Evolutionary conservation across 2,113 vertebrate genomes (phyloP).

Genomic region (Mustela lutreola): DNA sequence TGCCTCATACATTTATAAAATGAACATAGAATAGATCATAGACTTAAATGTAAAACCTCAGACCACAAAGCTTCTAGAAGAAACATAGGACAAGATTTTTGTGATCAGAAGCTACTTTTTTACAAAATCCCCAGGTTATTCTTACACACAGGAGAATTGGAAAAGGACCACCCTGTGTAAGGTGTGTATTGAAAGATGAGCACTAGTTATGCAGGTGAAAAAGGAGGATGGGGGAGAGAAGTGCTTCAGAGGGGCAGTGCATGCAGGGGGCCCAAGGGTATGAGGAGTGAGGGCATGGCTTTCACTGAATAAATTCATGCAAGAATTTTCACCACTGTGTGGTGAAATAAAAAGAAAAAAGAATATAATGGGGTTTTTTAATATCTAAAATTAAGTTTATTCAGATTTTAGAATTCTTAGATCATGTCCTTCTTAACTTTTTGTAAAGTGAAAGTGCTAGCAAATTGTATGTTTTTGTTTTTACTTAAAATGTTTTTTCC

Average conservation of each 20-base stretch:
- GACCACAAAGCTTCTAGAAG: conserved; percentile 7
- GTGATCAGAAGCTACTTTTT: conserved; percentile 30
- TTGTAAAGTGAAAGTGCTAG: neutral
- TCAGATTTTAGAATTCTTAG: conserved; percentile 26
- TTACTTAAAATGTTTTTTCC: neutral
- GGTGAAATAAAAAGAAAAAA: neutral
- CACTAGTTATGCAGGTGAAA: neutral
- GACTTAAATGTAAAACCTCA: neutral
- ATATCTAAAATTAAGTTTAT: conserved; percentile 50
- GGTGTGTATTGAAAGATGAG: neutral
- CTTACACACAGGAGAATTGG: neutral
- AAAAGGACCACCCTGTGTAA: neutral
- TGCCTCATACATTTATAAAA: neutral
- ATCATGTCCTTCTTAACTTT: neutral
- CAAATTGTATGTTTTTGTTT: neutral
- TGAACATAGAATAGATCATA: neutral
- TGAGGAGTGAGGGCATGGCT: neutral
- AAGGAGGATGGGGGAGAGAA: neutral
- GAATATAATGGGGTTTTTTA: neutral
- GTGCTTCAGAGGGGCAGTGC: neutral
- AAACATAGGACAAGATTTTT: neutral
- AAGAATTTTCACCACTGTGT: neutral
- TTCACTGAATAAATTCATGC: neutral
- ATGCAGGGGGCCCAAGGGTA: neutral
- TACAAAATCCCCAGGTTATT: conserved; percentile 7